phyloP scores from a whole-genome alignment of 2,888 invertebrate genomes.

The Elgonia sp. region DNA sequence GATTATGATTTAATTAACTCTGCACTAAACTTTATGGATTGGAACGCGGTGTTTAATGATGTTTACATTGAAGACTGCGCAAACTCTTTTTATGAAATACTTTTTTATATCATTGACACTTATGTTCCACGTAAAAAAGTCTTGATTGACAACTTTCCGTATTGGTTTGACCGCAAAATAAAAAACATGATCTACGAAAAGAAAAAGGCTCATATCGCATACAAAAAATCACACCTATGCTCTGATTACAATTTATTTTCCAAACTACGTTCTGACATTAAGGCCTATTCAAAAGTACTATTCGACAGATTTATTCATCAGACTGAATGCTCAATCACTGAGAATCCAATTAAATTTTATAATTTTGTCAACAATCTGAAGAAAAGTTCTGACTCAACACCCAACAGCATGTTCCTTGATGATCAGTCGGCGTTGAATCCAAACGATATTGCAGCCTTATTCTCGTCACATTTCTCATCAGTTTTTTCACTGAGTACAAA shows the following conservation, averaged over 20 bases:
- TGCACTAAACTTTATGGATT: neutral
- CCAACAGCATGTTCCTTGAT: neutral
- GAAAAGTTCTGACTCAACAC: neutral
- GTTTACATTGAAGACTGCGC: neutral
- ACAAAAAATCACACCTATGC: neutral
- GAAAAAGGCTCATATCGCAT: constrained; percentile 25
- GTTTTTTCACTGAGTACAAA: neutral
- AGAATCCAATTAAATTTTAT: neutral
- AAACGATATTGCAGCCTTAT: neutral
- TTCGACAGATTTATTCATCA: neutral
- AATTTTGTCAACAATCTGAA: neutral
- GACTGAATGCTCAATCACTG: neutral
- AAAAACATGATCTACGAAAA: constrained; percentile 17
- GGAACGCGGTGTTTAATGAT: neutral
- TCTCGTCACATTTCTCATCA: neutral
- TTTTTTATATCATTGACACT: neutral
- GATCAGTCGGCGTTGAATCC: neutral
- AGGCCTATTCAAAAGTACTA: neutral
- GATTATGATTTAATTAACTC: neutral
- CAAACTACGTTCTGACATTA: neutral
- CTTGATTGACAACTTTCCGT: neutral
- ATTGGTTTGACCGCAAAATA: constrained; percentile 34
- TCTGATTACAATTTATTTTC: neutral
- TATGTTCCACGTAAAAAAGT: neutral
- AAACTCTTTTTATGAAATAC: neutral